These are phyloP conservation scores for Clinocottus analis DNA, from an alignment of 2,113 vertebrate species.

Conservation along the genomic window DNA sequence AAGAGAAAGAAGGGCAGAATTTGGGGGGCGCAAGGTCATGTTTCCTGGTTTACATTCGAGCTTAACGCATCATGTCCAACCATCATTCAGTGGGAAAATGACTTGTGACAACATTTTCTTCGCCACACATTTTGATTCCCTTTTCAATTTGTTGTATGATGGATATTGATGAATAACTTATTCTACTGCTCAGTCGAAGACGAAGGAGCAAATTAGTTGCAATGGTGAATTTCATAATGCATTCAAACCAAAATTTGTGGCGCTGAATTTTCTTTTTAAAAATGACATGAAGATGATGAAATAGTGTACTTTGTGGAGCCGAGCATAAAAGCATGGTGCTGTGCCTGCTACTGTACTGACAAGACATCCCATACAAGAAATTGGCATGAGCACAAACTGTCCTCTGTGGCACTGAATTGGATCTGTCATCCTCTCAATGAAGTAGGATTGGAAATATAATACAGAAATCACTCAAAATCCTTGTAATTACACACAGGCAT, in stretches of 20 bases:
- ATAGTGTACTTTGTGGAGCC: constrained; percentile 23
- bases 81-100: constrained; percentile 12
- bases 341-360: constrained; percentile 49
- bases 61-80: constrained; percentile 9
- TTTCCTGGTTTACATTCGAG: constrained; percentile 9
- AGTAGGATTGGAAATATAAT: constrained; percentile 51
- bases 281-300: constrained; percentile 39
- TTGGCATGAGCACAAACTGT: constrained; percentile 61
- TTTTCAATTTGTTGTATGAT: background rate
- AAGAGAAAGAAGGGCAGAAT: background rate
- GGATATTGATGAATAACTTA: constrained; percentile 2
- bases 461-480: constrained; percentile 64
- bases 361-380: constrained; percentile 48
- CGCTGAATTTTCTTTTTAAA: constrained; percentile 25
- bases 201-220: constrained; percentile 7
- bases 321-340: constrained; percentile 24
- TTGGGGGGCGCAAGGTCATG: background rate
- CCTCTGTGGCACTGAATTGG: constrained; percentile 57
- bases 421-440: constrained; percentile 59
- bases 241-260: constrained; percentile 5
- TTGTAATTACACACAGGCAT: constrained; percentile 57
- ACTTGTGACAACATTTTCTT: constrained; percentile 8
- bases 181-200: constrained; percentile 4
- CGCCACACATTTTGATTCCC: constrained; percentile 5
- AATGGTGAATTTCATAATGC: constrained; percentile 4